Base-by-base conservation (phyloP, 2,888 invertebrate species). In the Tenthredo livida region DNA sequence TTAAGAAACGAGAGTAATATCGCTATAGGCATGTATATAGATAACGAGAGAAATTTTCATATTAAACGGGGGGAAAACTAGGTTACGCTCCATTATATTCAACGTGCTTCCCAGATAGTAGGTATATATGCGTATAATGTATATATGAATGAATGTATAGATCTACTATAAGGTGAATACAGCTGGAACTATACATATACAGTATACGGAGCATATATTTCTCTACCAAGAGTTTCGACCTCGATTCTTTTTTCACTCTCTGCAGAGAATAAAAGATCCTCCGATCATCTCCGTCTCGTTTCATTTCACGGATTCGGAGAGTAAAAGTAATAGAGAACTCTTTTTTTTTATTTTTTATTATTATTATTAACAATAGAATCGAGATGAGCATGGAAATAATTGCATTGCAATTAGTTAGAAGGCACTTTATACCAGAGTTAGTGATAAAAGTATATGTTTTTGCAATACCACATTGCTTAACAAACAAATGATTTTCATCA, bases 81-180 rank as follows among this genome's bases (percentile, higher is more conserved):
- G 77, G 77, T 77, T 77, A 77, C 77, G 77, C 29, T 77, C 77
- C 40, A 77, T 77, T 43, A 73, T 43, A 73, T 73, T 6, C 73
- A 73, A 43, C 43, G 73, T 40, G 10, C n/a, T 10, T 73, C 43
- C 73, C 12, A 43, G 40, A 73, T 73, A 29, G 29, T 29, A 29
- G 29, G 29, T 29, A 29, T 29, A 29, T 29, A 2, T 29, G 2
- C n/a, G n/a, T n/a, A 29, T 29, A 29, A 33, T 33, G 33, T 4
- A 33, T 33, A 4, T 33, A 25, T 21, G 73, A 9, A 40, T 12
- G n/a, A 7, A 54, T 43, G 9, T 25, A 73, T 40, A 12, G 10
- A 72, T n/a, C 29, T 29, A 29, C 2, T 40, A 17, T 37, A 21
- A 33, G 72, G 25, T 21, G 21, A 12, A 61, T 61, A 25, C 21